These are phyloP conservation scores for Drosophila ambigua DNA, from an alignment of 1,140 invertebrate genomes.

Conservation along the genomic window DNA sequence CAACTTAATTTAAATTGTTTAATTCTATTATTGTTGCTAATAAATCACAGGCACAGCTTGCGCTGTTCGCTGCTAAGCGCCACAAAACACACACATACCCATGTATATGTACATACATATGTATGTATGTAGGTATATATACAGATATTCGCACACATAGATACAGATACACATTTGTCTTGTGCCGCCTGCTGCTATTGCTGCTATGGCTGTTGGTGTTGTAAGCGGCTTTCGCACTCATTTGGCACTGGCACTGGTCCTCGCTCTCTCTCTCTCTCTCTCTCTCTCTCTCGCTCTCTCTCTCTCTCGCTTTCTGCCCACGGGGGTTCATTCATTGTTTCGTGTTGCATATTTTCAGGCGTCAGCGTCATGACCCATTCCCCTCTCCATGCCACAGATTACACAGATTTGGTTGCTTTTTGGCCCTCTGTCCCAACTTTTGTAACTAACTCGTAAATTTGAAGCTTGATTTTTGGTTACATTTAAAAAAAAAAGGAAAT, in stretches of 20 bases:
- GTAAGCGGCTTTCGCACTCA: constrained; percentile 65
- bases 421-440: constrained; percentile 29
- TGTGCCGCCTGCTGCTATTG: constrained; percentile 20
- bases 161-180: constrained; percentile 59
- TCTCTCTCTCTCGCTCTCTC: no score
- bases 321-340: constrained; percentile 44
- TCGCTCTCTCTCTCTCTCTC: not conserved
- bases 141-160: constrained; percentile 11
- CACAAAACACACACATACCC: constrained; percentile 40
- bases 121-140: not conserved
- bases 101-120: not conserved
- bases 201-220: constrained; percentile 47
- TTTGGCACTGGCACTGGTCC: constrained; percentile 12
- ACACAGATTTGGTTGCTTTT: constrained; percentile 58
- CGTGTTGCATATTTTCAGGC: constrained; percentile 43
- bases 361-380: constrained; percentile 20
- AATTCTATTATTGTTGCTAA: constrained; percentile 84
- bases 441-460: constrained; percentile 52
- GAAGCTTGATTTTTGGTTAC: constrained; percentile 54
- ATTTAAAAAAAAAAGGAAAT: not conserved
- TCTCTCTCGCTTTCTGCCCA: constrained; percentile 16
- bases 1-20: constrained; percentile 84
- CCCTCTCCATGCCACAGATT: constrained; percentile 53
- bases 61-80: constrained; percentile 69
- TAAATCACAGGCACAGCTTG: constrained; percentile 83